These are phyloP conservation scores for Pluvianellus socialis DNA, from an alignment of 2,113 vertebrate species.

Conservation along the genomic window DNA sequence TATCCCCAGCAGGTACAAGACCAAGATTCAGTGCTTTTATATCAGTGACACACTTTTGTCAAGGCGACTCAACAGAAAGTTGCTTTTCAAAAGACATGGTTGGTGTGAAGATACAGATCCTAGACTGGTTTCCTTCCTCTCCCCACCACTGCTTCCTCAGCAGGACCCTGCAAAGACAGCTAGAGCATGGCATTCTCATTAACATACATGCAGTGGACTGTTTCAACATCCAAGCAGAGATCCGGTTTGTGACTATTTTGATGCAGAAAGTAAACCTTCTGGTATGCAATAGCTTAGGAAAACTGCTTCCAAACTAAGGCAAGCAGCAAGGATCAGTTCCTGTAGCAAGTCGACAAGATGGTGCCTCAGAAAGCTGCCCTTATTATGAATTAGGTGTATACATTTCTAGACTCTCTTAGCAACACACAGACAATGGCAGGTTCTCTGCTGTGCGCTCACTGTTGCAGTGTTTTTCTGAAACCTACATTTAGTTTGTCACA, in stretches of 20 bases:
- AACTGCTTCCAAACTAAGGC: not conserved
- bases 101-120: not conserved
- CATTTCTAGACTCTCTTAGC: not conserved
- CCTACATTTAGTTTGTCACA: not conserved
- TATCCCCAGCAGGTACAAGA: not conserved
- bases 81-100: not conserved
- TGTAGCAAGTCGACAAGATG: not conserved
- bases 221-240: not conserved
- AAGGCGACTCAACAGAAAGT: not conserved
- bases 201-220: not conserved
- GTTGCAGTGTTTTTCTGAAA: not conserved
- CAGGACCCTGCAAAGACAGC: not conserved
- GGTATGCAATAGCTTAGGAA: not conserved
- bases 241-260: fast-evolving
- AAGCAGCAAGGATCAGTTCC: not conserved
- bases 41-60: not conserved
- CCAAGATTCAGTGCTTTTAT: not conserved
- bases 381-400: fast-evolving
- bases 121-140: not conserved
- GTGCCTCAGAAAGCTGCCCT: not conserved
- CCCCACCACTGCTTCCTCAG: not conserved
- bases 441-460: not conserved
- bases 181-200: not conserved
- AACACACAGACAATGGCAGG: not conserved
- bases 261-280: not conserved